These are phyloP conservation scores for Watsonalla binaria DNA, from an alignment of 2,888 invertebrate genomes.

Conservation along the genomic window DNA sequence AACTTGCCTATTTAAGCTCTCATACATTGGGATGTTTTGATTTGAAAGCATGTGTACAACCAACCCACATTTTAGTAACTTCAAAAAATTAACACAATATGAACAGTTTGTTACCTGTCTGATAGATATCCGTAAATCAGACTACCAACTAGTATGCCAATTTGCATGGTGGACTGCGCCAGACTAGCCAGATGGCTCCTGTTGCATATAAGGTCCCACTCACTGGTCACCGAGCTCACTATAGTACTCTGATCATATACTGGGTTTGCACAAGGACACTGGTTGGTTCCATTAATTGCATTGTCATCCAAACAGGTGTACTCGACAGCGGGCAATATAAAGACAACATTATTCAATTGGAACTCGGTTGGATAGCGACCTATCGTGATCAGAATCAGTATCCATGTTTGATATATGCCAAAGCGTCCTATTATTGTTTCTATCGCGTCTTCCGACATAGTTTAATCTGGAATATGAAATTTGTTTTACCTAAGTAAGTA, in stretches of 20 bases:
- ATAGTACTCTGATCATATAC: constrained; percentile 74
- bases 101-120: constrained; percentile 46
- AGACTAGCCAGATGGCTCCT: constrained; percentile 73
- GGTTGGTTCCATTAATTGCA: constrained; percentile 50
- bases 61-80: too few relatives aligned
- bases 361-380: constrained; percentile 78
- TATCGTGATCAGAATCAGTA: constrained; percentile 65
- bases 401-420: constrained; percentile 76
- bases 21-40: too few relatives aligned
- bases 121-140: constrained; percentile 74
- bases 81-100: background rate
- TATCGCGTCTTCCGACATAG: constrained; percentile 37
- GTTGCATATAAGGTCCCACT: constrained; percentile 81
- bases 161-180: constrained; percentile 75
- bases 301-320: constrained; percentile 63
- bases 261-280: constrained; percentile 66
- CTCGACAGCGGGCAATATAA: constrained; percentile 73
- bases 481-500: too few relatives aligned
- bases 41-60: too few relatives aligned
- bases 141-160: constrained; percentile 77
- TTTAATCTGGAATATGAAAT: constrained; percentile 1
- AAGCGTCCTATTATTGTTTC: constrained; percentile 73
- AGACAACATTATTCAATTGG: constrained; percentile 76
- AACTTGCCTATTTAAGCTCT: too few relatives aligned
- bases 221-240: constrained; percentile 75